phyloP scores from a whole-genome alignment of 2,888 invertebrate species.

The Drosophila testacea region DNA sequence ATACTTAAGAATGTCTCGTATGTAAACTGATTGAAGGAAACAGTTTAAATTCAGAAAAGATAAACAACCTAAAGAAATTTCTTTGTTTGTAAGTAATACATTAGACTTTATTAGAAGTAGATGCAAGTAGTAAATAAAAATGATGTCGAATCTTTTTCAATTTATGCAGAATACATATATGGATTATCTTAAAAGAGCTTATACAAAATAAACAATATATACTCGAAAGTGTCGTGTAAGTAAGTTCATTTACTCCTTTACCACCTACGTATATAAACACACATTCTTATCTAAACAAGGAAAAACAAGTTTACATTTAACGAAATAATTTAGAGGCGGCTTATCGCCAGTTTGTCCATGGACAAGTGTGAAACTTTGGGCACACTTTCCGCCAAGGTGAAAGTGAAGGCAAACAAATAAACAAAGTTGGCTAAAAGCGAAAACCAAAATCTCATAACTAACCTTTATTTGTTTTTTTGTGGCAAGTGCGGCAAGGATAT shows the following conservation, averaged over 20 bases:
- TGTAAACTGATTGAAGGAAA: neutral
- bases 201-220: neutral
- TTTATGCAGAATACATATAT: too few relatives aligned
- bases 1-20: neutral
- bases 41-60: neutral
- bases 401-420: conserved; percentile 53
- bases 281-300: conserved; percentile 10
- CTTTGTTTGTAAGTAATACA: neutral
- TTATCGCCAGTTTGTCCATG: conserved; percentile 56
- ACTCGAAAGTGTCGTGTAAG: neutral
- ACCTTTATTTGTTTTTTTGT: conserved; percentile 78
- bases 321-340: conserved; percentile 68
- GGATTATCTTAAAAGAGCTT: neutral
- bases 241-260: neutral
- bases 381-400: conserved; percentile 40
- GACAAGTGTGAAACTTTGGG: conserved; percentile 66
- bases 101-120: neutral
- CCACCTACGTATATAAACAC: neutral
- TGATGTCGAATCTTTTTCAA: too few relatives aligned
- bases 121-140: too few relatives aligned
- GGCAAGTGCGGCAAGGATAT: conserved; percentile 70
- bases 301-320: conserved; percentile 28
- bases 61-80: neutral
- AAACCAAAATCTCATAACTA: conserved; percentile 50
- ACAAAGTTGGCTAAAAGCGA: conserved; percentile 34